phyloP scores from a whole-genome alignment of 2,113 vertebrate genomes.

The Thunnus maccoyii region DNA sequence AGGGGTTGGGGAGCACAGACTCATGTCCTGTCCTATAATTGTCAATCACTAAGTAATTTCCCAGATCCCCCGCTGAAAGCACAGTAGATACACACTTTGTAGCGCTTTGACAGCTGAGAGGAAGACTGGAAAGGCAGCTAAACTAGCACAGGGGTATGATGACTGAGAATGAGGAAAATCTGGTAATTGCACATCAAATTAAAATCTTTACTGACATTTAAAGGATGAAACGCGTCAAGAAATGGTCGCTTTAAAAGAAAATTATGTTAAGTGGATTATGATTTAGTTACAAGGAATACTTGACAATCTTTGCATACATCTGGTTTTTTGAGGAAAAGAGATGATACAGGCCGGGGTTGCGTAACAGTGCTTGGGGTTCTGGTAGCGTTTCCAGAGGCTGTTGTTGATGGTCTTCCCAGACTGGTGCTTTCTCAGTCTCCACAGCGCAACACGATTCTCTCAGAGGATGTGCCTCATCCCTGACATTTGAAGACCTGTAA shows the following conservation, averaged over 20 bases:
- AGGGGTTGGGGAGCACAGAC: constrained; percentile 44
- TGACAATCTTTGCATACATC: constrained; percentile 59
- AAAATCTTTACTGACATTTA: constrained; percentile 39
- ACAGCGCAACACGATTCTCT: constrained; percentile 67
- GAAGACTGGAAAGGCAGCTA: constrained; percentile 6
- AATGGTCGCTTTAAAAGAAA: constrained; percentile 24
- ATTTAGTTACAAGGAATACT: constrained; percentile 40
- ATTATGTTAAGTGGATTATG: constrained; percentile 13
- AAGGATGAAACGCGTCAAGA: constrained; percentile 56
- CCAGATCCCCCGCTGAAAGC: constrained; percentile 46
- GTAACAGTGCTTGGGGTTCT: constrained; percentile 59
- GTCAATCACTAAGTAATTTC: constrained; percentile 62
- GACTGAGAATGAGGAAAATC: constrained; percentile 24
- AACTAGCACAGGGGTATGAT: constrained; percentile 13
- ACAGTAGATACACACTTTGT: constrained; percentile 18
- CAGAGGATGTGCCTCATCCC: constrained; percentile 71
- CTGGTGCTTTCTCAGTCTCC: constrained; percentile 25
- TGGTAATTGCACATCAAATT: constrained; percentile 17
- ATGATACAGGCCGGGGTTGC: constrained; percentile 43
- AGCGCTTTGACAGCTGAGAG: constrained; percentile 11
- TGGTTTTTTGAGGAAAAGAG: constrained; percentile 54
- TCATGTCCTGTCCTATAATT: constrained; percentile 59
- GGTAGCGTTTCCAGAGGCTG: constrained; percentile 63
- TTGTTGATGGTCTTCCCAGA: constrained; percentile 71
- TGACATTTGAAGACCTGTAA: constrained; percentile 78